phyloP scores from a whole-genome alignment of 2,888 invertebrate genomes.

The Mesochorus sp. region DNA sequence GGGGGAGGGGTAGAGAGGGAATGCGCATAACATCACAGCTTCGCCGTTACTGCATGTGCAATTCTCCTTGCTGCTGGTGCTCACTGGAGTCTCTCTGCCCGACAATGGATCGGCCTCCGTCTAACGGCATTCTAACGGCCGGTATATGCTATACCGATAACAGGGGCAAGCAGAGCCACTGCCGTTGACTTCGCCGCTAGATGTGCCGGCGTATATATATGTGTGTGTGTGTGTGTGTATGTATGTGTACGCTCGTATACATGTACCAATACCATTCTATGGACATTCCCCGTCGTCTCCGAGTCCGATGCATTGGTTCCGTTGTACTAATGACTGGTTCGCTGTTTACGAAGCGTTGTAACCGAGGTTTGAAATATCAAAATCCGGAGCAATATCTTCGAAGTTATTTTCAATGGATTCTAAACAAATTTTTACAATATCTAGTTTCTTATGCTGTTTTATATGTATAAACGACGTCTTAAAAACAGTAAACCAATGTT shows the following conservation, averaged over 20 bases:
- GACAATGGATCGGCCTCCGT: constrained; percentile 77
- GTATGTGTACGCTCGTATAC: not conserved
- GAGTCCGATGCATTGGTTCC: constrained; percentile 72
- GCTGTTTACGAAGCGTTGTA: constrained; percentile 42
- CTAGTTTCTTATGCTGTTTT: too few species aligned
- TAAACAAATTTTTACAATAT: too few species aligned
- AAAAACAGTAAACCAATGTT: too few species aligned
- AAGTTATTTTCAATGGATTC: too few species aligned
- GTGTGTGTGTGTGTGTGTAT: not conserved
- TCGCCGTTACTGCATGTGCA: constrained; percentile 58
- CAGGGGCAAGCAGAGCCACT: constrained; percentile 68
- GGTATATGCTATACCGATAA: constrained; percentile 72
- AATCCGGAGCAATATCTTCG: constrained; percentile 16
- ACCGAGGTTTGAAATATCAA: constrained; percentile 50
- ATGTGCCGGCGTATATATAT: not conserved
- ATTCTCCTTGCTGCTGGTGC: constrained; percentile 46
- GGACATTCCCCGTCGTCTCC: constrained; percentile 70
- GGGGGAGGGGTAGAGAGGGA: constrained; percentile 7
- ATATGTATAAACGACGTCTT: too few species aligned
- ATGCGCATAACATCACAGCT: constrained; percentile 45
- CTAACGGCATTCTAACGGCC: constrained; percentile 79
- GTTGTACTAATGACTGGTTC: constrained; percentile 74
- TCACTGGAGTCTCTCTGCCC: constrained; percentile 61
- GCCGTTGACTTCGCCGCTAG: constrained; percentile 37
- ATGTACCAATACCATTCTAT: constrained; percentile 48